phyloP scores from a whole-genome alignment of 2,888 invertebrate genomes.

The Chaetogeoica ovagalla region DNA sequence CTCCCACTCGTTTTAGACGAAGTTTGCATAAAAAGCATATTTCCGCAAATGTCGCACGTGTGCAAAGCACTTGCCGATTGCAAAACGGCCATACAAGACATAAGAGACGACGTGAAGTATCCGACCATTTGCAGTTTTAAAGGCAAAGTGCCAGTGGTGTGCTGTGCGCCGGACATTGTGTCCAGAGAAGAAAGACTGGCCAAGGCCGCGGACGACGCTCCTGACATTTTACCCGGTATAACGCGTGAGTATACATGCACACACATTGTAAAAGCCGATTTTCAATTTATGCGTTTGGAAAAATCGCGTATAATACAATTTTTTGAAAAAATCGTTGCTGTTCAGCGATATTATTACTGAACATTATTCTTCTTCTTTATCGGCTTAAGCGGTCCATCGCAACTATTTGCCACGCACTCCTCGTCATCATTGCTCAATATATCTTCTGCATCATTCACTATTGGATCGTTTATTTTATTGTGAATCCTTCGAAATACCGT shows the following conservation, averaged over 20 bases:
- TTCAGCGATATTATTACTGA: no score
- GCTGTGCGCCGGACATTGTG: slow-evolving; percentile 31
- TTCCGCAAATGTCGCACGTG: not conserved
- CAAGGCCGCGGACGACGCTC: not conserved
- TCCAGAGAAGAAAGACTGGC: slow-evolving; percentile 17
- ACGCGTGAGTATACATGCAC: slow-evolving; percentile 14
- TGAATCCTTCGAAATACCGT: no score
- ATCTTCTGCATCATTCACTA: no score
- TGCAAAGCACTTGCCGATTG: slow-evolving; percentile 32
- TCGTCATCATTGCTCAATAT: no score
- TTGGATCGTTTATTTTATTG: no score
- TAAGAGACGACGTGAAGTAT: slow-evolving; percentile 28
- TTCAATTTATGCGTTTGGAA: no score
- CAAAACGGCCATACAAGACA: slow-evolving; percentile 42
- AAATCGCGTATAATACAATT: no score
- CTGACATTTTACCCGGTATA: not conserved
- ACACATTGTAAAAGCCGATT: no score
- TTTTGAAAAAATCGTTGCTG: no score
- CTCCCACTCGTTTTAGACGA: not conserved
- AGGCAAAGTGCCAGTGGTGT: slow-evolving; percentile 45
- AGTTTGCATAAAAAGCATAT: slow-evolving; percentile 29
- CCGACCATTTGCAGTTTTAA: slow-evolving; percentile 45
- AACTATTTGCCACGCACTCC: no score
- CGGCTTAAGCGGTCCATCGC: no score
- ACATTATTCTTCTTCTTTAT: no score